phyloP scores from a whole-genome alignment of 2,888 invertebrate genomes.

The Meiosimyza decipiens region DNA sequence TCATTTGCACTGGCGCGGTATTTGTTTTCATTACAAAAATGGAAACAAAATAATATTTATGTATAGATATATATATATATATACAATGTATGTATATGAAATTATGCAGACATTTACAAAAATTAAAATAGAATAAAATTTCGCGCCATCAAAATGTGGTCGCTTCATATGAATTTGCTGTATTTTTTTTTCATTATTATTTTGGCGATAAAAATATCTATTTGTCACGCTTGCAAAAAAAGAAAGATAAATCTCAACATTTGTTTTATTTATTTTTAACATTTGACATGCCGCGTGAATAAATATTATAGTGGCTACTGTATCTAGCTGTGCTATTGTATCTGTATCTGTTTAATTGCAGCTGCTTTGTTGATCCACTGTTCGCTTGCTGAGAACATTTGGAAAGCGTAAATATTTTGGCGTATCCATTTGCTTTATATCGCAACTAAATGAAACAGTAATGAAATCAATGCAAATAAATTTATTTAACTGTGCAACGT shows the following conservation, averaged over 20 bases:
- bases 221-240: constrained; percentile 6
- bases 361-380: background rate
- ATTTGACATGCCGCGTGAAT: background rate
- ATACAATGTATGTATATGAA: too few species aligned
- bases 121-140: background rate
- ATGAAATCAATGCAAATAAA: background rate
- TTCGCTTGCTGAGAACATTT: background rate
- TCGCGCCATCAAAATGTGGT: constrained; percentile 4
- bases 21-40: too few species aligned
- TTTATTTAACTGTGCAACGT: background rate
- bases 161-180: background rate
- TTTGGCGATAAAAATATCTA: background rate
- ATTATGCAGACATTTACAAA: too few species aligned
- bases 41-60: too few species aligned
- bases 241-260: background rate
- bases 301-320: constrained; percentile 2
- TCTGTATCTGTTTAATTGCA: background rate
- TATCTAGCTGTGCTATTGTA: background rate
- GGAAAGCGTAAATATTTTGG: background rate
- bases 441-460: background rate
- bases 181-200: background rate
- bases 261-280: background rate
- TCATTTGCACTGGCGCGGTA: too few species aligned
- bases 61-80: too few species aligned
- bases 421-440: background rate